Percentiles rank a stretch among this genome's conserved stretches.
These are phyloP conservation scores for Erebia epiphron DNA, from an alignment of 2,888 invertebrate species.

Conservation along the genomic window DNA sequence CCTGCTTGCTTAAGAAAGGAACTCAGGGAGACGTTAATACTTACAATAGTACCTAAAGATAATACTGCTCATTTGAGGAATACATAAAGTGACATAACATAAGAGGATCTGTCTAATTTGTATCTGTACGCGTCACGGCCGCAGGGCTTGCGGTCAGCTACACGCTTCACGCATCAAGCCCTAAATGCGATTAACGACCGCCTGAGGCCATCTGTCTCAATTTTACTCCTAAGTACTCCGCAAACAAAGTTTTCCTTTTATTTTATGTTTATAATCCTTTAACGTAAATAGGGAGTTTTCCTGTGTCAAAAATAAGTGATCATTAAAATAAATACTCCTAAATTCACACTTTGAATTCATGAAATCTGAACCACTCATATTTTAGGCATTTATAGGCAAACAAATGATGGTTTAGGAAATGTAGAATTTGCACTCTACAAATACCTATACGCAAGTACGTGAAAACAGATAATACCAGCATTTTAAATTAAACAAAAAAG, in stretches of 20 bases:
- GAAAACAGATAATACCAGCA: no score
- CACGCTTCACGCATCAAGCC: conserved; percentile 47
- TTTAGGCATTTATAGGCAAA: no score
- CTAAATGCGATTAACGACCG: conserved; percentile 48
- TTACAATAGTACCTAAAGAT: background rate
- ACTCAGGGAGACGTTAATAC: no score
- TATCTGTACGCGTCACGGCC: conserved; percentile 34
- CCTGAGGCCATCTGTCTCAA: conserved; percentile 31
- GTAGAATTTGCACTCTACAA: no score
- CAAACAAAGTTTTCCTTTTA: conserved; percentile 18
- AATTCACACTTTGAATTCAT: no score
- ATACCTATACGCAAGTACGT: no score
- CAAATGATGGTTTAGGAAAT: no score
- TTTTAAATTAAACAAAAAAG: no score
- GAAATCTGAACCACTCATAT: no score
- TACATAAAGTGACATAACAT: conserved; percentile 11
- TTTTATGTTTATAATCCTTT: conserved; percentile 5
- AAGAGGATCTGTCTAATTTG: conserved; percentile 28
- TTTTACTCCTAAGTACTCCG: conserved; percentile 23
- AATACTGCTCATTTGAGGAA: background rate
- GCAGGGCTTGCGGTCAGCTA: conserved; percentile 43
- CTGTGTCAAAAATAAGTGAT: no score
- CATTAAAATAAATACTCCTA: no score
- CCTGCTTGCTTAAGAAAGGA: no score
- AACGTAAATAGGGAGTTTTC: background rate